These are phyloP conservation scores for Portevinia maculata DNA, from an alignment of 2,888 invertebrate species.

Conservation along the genomic window DNA sequence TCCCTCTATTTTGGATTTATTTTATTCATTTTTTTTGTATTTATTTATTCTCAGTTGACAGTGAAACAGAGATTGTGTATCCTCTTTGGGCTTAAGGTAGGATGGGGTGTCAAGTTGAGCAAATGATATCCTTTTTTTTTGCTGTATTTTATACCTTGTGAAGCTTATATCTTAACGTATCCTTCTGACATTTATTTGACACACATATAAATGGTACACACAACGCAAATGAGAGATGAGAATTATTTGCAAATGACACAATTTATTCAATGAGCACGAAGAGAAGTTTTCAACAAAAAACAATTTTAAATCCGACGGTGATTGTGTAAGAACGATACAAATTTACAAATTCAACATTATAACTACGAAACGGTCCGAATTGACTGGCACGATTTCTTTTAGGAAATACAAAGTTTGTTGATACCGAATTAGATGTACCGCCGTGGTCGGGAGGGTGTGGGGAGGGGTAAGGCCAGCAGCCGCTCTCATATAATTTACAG, in stretches of 20 bases:
- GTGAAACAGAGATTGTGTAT: slow-evolving; percentile 70
- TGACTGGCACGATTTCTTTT: slow-evolving; percentile 8
- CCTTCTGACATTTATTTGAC: slow-evolving; percentile 72
- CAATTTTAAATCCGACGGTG: background rate
- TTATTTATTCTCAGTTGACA: slow-evolving; percentile 66
- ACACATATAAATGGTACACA: slow-evolving; percentile 64
- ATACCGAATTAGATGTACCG: slow-evolving; percentile 22
- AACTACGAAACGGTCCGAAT: slow-evolving; percentile 39
- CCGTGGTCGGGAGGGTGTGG: background rate
- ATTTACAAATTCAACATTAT: slow-evolving; percentile 2
- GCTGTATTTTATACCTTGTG: slow-evolving; percentile 50
- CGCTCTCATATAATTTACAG: slow-evolving; percentile 41
- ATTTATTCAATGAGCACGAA: slow-evolving; percentile 15
- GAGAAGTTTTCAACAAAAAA: slow-evolving; percentile 11
- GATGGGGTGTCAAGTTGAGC: slow-evolving; percentile 48
- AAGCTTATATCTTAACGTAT: slow-evolving; percentile 57
- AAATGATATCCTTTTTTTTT: slow-evolving; percentile 62
- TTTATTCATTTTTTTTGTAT: slow-evolving; percentile 32
- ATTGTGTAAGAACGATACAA: background rate
- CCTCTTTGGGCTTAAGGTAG: slow-evolving; percentile 53
- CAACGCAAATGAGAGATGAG: slow-evolving; percentile 23
- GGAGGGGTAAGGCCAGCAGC: slow-evolving; percentile 28
- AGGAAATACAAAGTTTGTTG: slow-evolving; percentile 46
- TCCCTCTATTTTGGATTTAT: slow-evolving; percentile 15
- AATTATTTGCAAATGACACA: slow-evolving; percentile 38